Conservation (phyloP, 2,888 invertebrate species). For the Apoderus coryli region DNA sequence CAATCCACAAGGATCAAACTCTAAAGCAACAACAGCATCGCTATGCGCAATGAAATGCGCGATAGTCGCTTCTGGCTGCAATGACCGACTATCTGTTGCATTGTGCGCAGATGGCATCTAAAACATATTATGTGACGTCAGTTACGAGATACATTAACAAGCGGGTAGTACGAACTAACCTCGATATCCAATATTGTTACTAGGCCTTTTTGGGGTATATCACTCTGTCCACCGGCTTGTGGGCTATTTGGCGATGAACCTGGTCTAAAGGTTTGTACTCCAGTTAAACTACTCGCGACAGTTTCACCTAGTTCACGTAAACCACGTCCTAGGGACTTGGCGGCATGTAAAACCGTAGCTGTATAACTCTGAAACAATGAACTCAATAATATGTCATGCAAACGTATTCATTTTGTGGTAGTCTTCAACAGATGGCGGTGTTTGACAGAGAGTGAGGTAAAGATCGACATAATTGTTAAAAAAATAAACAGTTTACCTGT, state of each 20-base stretch:
- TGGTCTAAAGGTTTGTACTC: conserved; percentile 36
- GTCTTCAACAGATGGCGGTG: too few relatives aligned
- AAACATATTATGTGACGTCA: too few relatives aligned
- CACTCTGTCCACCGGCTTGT: conserved; percentile 28
- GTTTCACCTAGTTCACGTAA: conserved; percentile 81
- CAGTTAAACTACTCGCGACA: conserved; percentile 79
- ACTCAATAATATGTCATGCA: too few relatives aligned
- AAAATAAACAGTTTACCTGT: conserved; percentile 24
- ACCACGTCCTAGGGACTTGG: conserved; percentile 85
- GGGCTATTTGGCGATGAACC: conserved; percentile 25
- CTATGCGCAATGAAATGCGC: conserved; percentile 82
- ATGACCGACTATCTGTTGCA: too few relatives aligned
- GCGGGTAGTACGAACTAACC: too few relatives aligned
- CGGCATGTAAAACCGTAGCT: conserved; percentile 86
- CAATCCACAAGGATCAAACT: conserved; percentile 84
- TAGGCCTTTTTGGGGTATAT: conserved; percentile 69
- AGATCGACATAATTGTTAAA: too few relatives aligned
- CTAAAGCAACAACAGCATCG: conserved; percentile 77
- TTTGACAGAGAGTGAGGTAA: too few relatives aligned
- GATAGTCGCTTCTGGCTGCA: conserved; percentile 56
- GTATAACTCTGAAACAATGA: conserved; percentile 64
- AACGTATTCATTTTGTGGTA: too few relatives aligned
- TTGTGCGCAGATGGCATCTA: conserved; percentile 11
- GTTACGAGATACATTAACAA: too few relatives aligned
- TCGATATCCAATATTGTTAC: conserved; percentile 78